A percentile compares a stretch with the other conserved stretches of the same genome.
Evolutionary conservation across 1,140 invertebrate genomes (phyloP).

Genomic region (Aradophagus sp.): DNA sequence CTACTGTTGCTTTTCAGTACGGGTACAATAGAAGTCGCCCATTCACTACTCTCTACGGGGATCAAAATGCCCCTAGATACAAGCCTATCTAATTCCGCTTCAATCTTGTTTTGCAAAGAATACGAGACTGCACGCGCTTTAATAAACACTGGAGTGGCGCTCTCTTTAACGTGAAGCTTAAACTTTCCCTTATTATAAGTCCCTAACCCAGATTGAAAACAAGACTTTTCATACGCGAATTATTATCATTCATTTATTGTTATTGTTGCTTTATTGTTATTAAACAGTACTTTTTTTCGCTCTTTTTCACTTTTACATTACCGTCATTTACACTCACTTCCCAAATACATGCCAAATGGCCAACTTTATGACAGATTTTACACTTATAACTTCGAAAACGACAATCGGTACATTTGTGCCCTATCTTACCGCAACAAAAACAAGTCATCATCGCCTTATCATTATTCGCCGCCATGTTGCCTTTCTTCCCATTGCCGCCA

Average conservation of each 20-base stretch:
- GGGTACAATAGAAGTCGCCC: slow-evolving; percentile 1
- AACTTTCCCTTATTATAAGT: too few species aligned
- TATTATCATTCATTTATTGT: too few species aligned
- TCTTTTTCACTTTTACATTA: too few species aligned
- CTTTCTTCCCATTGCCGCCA: not conserved
- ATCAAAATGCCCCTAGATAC: not conserved
- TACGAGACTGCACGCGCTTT: slow-evolving; percentile 66
- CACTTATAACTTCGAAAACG: not conserved
- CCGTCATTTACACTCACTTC: not conserved
- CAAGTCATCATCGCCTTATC: not conserved
- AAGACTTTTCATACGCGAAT: too few species aligned
- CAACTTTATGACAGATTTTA: slow-evolving; percentile 5
- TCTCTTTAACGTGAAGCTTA: slow-evolving; percentile 54
- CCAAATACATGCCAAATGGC: slow-evolving; percentile 6
- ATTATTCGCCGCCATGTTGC: too few species aligned
- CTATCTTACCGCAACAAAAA: slow-evolving; percentile 1
- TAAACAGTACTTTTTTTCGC: too few species aligned
- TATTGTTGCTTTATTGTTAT: too few species aligned
- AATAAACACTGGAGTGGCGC: slow-evolving; percentile 58
- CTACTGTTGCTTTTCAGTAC: not conserved
- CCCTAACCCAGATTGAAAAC: too few species aligned
- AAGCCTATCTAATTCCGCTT: slow-evolving; percentile 28
- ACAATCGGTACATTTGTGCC: not conserved
- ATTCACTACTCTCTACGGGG: slow-evolving; percentile 3
- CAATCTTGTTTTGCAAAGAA: slow-evolving; percentile 64